Percentiles rank a stretch among this genome's conserved stretches.
Conservation (phyloP, 1,140 invertebrate species). For the Drosophila albomicans region DNA sequence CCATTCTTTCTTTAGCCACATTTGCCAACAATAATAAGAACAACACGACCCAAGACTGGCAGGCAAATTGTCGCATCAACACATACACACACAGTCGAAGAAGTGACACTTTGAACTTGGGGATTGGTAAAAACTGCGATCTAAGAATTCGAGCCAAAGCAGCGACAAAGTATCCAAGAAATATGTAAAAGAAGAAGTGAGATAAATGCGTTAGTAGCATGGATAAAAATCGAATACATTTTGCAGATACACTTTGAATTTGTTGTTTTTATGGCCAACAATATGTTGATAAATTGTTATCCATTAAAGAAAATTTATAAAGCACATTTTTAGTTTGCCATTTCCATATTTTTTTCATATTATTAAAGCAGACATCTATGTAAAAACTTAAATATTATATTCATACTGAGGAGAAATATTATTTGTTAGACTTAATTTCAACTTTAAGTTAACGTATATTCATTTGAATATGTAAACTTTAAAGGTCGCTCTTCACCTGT, state of each 20-base stretch:
- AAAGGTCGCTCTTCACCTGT: too few relatives aligned
- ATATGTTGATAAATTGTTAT: too few relatives aligned
- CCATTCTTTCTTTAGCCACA: constrained; percentile 19
- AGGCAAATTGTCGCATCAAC: constrained; percentile 45
- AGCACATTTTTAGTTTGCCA: too few relatives aligned
- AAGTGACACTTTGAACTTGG: constrained; percentile 23
- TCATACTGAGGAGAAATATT: too few relatives aligned
- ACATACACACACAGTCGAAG: not conserved
- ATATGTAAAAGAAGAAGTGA: constrained; percentile 16
- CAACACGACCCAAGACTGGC: constrained; percentile 6
- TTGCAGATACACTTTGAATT: not conserved
- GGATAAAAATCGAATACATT: not conserved
- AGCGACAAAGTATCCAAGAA: constrained; percentile 17
- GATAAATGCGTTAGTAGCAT: constrained; percentile 1
- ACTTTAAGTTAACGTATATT: too few relatives aligned
- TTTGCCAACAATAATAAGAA: constrained; percentile 42
- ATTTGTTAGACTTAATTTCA: too few relatives aligned
- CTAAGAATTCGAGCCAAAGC: constrained; percentile 37
- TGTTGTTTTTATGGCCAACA: too few relatives aligned
- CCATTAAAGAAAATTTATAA: too few relatives aligned
- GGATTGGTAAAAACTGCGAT: constrained; percentile 23
- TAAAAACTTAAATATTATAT: too few relatives aligned
- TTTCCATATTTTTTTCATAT: too few relatives aligned
- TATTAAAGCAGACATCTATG: too few relatives aligned
- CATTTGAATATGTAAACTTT: too few relatives aligned